Evolutionary conservation across 1,140 invertebrate species (phyloP).

Genomic region (Zaprionus tsacasi): DNA sequence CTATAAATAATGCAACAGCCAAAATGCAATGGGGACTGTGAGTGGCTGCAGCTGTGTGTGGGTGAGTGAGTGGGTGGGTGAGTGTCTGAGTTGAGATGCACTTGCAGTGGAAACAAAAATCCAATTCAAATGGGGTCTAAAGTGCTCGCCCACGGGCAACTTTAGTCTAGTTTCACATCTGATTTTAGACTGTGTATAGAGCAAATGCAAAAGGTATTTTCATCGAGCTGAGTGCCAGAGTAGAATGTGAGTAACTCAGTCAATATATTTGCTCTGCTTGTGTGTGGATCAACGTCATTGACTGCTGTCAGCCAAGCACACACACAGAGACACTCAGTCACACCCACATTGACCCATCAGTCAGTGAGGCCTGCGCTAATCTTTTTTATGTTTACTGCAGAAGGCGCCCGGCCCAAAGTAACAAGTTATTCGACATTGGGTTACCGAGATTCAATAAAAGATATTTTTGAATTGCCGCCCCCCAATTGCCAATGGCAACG

Average conservation of each 20-base stretch:
- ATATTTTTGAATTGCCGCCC: conserved; percentile 60
- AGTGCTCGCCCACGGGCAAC: conserved; percentile 4
- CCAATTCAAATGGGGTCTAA: conserved; percentile 28
- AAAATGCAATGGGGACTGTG: conserved; percentile 56
- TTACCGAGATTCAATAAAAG: conserved; percentile 73
- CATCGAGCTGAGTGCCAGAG: conserved; percentile 6
- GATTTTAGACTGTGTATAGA: conserved; percentile 2
- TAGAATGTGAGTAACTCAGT: conserved; percentile 4
- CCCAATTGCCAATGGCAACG: conserved; percentile 1
- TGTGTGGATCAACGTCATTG: conserved; percentile 52
- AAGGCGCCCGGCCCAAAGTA: conserved; percentile 11
- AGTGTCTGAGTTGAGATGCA: conserved; percentile 15
- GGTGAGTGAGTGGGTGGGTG: background rate
- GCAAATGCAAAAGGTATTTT: conserved; percentile 23
- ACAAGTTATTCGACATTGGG: conserved; percentile 44
- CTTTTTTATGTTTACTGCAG: conserved; percentile 57
- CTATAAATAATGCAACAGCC: conserved; percentile 71
- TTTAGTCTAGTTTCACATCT: conserved; percentile 1
- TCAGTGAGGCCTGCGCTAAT: conserved; percentile 54
- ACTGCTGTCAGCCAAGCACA: conserved; percentile 52
- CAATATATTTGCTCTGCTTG: conserved; percentile 27
- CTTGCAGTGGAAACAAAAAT: conserved; percentile 22
- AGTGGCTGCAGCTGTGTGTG: conserved; percentile 5
- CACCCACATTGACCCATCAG: conserved; percentile 65
- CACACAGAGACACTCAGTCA: conserved; percentile 17